Evolutionary conservation across 2,797 vertebrate genomes (phyloP).

Genomic region (Lacerta viridis): DNA sequence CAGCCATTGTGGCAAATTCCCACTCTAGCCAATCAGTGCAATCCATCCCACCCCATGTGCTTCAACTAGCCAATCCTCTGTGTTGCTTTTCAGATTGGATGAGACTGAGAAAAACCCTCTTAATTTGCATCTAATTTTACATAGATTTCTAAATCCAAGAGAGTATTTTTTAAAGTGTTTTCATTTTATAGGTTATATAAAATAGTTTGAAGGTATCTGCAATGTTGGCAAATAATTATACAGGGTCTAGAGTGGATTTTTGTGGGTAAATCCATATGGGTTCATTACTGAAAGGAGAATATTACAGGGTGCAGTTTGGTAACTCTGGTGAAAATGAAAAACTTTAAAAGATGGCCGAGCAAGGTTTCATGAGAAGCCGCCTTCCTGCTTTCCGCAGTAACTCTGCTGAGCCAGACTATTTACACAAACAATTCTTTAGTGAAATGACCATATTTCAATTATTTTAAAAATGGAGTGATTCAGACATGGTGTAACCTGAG

Average conservation of each 20-base stretch:
- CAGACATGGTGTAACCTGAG: constrained; percentile 33
- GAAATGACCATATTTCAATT: background rate
- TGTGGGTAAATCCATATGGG: background rate
- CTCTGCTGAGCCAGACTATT: constrained; percentile 10
- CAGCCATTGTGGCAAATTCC: background rate
- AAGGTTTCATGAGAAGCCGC: constrained; percentile 16
- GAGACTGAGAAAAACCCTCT: background rate
- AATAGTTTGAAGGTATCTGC: background rate
- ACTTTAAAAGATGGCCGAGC: background rate
- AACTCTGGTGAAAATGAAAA: background rate
- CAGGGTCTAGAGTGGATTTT: background rate
- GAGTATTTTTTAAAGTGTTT: background rate
- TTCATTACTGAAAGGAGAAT: background rate
- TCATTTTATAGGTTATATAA: background rate
- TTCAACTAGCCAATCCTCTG: background rate
- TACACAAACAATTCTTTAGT: constrained; percentile 50
- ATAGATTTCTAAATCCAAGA: background rate
- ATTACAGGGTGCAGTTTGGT: rapidly evolving
- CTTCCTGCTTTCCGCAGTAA: constrained; percentile 5
- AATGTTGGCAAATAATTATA: constrained; percentile 2
- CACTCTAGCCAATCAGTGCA: background rate
- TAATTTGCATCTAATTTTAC: background rate
- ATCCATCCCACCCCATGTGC: background rate
- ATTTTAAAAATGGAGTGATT: constrained; percentile 36
- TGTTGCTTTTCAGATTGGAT: background rate